Conservation (phyloP, 2,113 vertebrate species). For the Platanista minor region DNA sequence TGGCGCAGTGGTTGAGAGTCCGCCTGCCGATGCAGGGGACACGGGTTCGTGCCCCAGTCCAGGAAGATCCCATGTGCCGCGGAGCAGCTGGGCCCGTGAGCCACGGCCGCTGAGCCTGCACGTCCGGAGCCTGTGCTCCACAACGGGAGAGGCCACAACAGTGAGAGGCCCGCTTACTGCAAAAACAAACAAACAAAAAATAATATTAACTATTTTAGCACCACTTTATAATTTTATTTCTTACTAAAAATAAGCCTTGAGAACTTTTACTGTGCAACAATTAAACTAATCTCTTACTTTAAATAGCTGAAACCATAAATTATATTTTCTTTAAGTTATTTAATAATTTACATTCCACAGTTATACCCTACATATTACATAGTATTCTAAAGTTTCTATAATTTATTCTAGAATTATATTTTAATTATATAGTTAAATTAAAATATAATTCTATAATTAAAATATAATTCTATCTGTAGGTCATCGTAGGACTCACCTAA, state of each 20-base stretch:
- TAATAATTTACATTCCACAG: not conserved
- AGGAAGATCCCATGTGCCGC: no score
- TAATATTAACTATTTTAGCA: not conserved
- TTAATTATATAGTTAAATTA: not conserved
- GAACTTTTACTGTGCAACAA: not conserved
- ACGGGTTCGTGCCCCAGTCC: no score
- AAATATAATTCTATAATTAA: not conserved
- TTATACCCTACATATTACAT: not conserved
- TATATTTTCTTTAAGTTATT: not conserved
- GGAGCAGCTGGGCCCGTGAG: no score
- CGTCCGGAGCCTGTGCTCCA: no score
- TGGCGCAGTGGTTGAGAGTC: no score
- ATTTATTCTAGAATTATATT: not conserved
- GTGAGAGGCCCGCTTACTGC: no score
- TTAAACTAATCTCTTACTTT: constrained; percentile 21
- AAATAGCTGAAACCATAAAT: not conserved
- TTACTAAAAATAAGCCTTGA: not conserved
- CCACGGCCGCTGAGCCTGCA: no score
- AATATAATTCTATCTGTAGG: not conserved
- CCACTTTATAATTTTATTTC: not conserved
- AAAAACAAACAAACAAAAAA: not conserved
- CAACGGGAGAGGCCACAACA: no score
- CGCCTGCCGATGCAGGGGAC: no score
- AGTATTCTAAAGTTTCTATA: not conserved
- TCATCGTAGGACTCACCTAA: not conserved